Evolutionary conservation across 2,888 invertebrate genomes (phyloP).

Genomic region (Chalcosyrphus nemorum): DNA sequence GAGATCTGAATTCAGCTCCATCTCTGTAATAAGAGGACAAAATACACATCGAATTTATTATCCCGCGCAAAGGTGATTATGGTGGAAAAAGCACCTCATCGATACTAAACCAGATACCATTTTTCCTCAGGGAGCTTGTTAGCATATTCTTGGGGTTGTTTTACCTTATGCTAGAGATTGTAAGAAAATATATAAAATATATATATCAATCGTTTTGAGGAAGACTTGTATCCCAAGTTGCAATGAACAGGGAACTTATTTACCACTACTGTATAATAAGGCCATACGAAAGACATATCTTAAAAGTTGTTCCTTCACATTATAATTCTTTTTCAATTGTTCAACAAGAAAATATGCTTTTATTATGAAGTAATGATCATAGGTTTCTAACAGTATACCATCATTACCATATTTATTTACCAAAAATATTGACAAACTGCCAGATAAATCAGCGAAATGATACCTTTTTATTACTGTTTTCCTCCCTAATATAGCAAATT

Average conservation of each 20-base stretch:
- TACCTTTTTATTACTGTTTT: slow-evolving; percentile 41
- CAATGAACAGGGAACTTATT: too few relatives aligned
- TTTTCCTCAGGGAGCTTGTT: slow-evolving; percentile 72
- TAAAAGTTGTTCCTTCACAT: too few relatives aligned
- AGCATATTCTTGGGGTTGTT: slow-evolving; percentile 63
- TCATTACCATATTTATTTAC: slow-evolving; percentile 19
- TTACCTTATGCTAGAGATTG: not conserved
- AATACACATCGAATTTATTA: slow-evolving; percentile 61
- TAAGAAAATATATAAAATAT: too few relatives aligned
- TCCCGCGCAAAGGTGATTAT: slow-evolving; percentile 73
- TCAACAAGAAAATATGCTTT: not conserved
- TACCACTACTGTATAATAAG: too few relatives aligned
- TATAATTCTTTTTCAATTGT: not conserved
- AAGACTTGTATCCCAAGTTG: too few relatives aligned
- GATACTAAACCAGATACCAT: slow-evolving; percentile 67
- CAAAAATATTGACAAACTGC: slow-evolving; percentile 20
- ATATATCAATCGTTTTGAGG: too few relatives aligned
- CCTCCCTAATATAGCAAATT: slow-evolving; percentile 25
- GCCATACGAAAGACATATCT: too few relatives aligned
- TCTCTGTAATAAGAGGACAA: too few relatives aligned
- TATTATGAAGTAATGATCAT: not conserved
- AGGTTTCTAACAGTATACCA: not conserved
- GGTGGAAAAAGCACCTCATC: slow-evolving; percentile 71
- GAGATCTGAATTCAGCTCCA: too few relatives aligned
- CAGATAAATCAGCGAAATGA: slow-evolving; percentile 44